Conservation (phyloP, 1,140 invertebrate species). For the Tetramorium simillimum region DNA sequence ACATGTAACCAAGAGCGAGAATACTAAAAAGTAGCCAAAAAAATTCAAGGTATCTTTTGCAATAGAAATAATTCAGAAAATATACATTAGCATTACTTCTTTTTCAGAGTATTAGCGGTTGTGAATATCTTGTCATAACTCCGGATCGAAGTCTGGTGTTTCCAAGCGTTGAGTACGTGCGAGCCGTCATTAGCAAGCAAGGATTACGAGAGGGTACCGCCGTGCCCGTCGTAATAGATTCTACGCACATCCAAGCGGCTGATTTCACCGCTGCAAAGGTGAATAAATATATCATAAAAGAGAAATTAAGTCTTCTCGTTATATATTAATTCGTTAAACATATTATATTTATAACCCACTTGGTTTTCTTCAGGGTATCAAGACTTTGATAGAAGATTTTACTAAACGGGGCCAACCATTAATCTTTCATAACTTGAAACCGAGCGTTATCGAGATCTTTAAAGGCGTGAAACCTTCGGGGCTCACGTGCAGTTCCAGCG, state of each 20-base stretch:
- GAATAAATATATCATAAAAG: constrained; percentile 39
- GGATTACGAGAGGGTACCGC: constrained; percentile 87
- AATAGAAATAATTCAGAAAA: background rate
- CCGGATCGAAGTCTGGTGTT: constrained; percentile 91
- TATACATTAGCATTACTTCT: background rate
- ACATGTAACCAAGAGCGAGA: background rate
- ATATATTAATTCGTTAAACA: constrained; percentile 2
- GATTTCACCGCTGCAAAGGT: constrained; percentile 92
- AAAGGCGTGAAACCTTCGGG: constrained; percentile 89
- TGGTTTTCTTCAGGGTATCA: constrained; percentile 87
- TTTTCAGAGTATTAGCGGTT: constrained; percentile 87
- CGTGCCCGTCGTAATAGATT: constrained; percentile 91
- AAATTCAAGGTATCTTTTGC: background rate
- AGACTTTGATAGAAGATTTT: constrained; percentile 91
- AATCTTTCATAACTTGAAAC: constrained; percentile 91
- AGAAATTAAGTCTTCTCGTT: background rate
- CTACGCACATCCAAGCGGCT: constrained; percentile 90
- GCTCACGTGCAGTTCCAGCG: constrained; percentile 88
- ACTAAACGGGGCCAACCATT: constrained; percentile 89
- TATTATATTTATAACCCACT: constrained; percentile 14
- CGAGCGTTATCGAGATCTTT: constrained; percentile 89
- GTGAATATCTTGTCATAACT: constrained; percentile 89
- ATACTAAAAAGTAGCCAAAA: background rate
- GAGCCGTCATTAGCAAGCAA: constrained; percentile 90
- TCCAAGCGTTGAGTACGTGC: constrained; percentile 92